Evolutionary conservation across 2,888 invertebrate genomes (phyloP).

Genomic region (Sarcophaga caerulescens): DNA sequence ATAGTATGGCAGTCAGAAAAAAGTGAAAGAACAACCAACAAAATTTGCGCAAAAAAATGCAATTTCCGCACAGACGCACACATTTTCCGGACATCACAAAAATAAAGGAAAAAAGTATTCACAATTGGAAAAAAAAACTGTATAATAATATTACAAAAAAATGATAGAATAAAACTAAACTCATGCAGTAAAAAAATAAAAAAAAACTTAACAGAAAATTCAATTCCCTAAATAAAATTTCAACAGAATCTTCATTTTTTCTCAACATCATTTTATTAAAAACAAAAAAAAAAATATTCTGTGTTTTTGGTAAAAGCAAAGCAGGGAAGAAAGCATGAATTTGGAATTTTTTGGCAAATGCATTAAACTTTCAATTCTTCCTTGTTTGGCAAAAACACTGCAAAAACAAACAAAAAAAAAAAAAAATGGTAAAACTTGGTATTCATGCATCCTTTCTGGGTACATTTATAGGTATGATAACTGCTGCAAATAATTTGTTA

Average conservation of each 20-base stretch:
- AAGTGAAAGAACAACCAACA: slow-evolving; percentile 45
- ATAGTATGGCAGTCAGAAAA: slow-evolving; percentile 13
- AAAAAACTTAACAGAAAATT: slow-evolving; percentile 68
- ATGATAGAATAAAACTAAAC: slow-evolving; percentile 53
- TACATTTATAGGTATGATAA: slow-evolving; percentile 53
- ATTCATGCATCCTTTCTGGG: neutral
- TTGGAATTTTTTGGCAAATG: slow-evolving; percentile 75
- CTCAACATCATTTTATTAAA: too few species aligned
- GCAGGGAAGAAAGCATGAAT: slow-evolving; percentile 57
- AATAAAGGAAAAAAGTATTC: slow-evolving; percentile 38
- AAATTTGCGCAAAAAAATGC: slow-evolving; percentile 69
- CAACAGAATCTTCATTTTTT: slow-evolving; percentile 53
- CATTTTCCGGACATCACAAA: slow-evolving; percentile 76
- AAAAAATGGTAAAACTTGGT: slow-evolving; percentile 21
- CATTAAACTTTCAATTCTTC: slow-evolving; percentile 79
- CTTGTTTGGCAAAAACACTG: slow-evolving; percentile 13
- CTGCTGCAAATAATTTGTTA: slow-evolving; percentile 62
- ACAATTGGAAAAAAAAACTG: slow-evolving; percentile 47
- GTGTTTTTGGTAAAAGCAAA: slow-evolving; percentile 13
- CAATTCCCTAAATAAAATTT: slow-evolving; percentile 72
- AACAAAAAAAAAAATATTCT: slow-evolving; percentile 53
- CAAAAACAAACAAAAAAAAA: too few species aligned
- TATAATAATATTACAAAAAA: slow-evolving; percentile 57
- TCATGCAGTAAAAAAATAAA: slow-evolving; percentile 28
- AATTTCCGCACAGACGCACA: slow-evolving; percentile 80